phyloP scores from a whole-genome alignment of 2,888 invertebrate genomes.

The Coelogynopora nodosa region DNA sequence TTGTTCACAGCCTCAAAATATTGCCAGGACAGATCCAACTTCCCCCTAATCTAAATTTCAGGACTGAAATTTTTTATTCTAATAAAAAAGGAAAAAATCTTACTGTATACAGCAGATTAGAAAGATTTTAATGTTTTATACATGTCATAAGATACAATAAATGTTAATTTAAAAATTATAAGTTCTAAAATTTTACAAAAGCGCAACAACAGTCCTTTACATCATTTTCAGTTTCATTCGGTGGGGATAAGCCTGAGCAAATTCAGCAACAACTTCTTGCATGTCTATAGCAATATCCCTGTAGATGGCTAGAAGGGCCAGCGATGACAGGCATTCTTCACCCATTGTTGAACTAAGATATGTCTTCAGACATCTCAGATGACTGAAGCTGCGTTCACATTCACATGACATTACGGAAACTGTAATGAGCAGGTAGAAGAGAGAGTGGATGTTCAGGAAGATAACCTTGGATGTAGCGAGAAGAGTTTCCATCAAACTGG shows the following conservation, averaged over 20 bases:
- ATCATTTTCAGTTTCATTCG: conserved; percentile 5
- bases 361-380: neutral
- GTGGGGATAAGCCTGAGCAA: neutral
- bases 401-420: neutral
- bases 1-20: conserved; percentile 5
- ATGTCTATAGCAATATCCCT: neutral
- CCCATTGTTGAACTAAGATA: conserved; percentile 13
- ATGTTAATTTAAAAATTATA: conserved; percentile 13
- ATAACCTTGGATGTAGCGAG: neutral
- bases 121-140: conserved; percentile 19
- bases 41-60: neutral
- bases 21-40: neutral
- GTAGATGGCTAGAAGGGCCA: neutral
- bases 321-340: conserved; percentile 10
- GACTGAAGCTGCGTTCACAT: neutral
- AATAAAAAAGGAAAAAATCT: neutral
- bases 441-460: neutral
- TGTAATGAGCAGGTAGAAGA: neutral
- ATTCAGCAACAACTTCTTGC: conserved; percentile 14
- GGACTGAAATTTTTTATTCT: neutral
- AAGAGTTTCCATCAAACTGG: neutral
- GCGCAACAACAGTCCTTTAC: neutral
- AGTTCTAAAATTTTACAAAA: conserved; percentile 31
- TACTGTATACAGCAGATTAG: neutral
- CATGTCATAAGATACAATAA: neutral